Percentiles rank a stretch among this genome's conserved stretches.
Conservation (phyloP, 2,797 vertebrate genomes). For the Epinephelus awoara region DNA sequence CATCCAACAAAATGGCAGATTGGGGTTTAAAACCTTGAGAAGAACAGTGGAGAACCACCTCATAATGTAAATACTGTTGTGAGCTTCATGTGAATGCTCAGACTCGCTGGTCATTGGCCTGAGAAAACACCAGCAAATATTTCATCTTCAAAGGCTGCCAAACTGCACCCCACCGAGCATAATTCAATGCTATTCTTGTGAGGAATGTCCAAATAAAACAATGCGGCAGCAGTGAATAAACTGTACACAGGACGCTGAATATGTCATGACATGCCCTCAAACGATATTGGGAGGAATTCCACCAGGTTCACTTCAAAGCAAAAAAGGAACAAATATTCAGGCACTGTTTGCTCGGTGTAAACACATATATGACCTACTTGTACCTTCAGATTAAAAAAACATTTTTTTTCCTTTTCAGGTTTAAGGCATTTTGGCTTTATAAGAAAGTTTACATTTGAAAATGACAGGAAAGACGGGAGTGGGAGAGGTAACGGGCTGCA, state of each 20-base stretch:
- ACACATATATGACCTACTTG: conserved; percentile 47
- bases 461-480: conserved; percentile 11
- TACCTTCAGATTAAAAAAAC: conserved; percentile 44
- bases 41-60: not conserved
- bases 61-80: conserved; percentile 14
- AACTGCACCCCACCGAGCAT: conserved; percentile 73
- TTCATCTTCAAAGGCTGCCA: conserved; percentile 76
- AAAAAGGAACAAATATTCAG: conserved; percentile 54
- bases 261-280: conserved; percentile 72
- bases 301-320: conserved; percentile 67
- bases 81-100: conserved; percentile 41
- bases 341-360: conserved; percentile 38
- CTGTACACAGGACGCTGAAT: conserved; percentile 75
- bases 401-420: not conserved
- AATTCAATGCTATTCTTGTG: conserved; percentile 81
- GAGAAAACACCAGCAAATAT: conserved; percentile 78
- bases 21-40: not conserved
- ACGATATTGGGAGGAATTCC: conserved; percentile 66
- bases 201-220: conserved; percentile 86
- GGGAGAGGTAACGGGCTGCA: not conserved
- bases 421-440: conserved; percentile 15
- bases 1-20: not conserved
- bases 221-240: conserved; percentile 75
- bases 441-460: conserved; percentile 26
- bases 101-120: conserved; percentile 52